These are phyloP conservation scores for Ailuropoda melanoleuca DNA, from an alignment of 2,113 vertebrate genomes.

Conservation along the genomic window DNA sequence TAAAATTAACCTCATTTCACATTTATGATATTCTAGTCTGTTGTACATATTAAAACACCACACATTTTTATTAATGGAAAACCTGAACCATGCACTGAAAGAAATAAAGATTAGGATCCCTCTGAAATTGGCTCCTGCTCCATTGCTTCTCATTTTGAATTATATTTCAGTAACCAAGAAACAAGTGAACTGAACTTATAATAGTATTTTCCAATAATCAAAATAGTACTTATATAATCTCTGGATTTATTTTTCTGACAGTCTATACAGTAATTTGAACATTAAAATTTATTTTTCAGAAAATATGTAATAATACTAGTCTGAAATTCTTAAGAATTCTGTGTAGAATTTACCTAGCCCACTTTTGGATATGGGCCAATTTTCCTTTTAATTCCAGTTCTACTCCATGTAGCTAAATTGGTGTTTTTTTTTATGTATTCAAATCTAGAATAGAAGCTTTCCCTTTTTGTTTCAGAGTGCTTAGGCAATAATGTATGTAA, in stretches of 20 bases:
- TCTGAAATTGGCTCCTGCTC: not conserved
- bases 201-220: not conserved
- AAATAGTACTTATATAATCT: not conserved
- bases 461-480: not conserved
- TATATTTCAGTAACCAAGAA: conserved; percentile 16
- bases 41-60: conserved; percentile 60
- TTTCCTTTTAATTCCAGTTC: not conserved
- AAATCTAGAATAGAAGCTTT: not conserved
- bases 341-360: not conserved
- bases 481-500: not conserved
- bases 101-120: conserved; percentile 19
- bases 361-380: not conserved
- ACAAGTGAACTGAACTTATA: not conserved
- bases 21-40: conserved; percentile 60
- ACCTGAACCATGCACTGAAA: conserved; percentile 27
- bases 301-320: not conserved
- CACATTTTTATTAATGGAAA: conserved; percentile 59
- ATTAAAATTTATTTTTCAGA: conserved; percentile 14
- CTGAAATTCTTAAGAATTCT: not conserved
- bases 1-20: conserved; percentile 62
- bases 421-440: not conserved
- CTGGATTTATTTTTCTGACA: conserved; percentile 5
- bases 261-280: not conserved
- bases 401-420: not conserved
- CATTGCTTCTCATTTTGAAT: conserved; percentile 17